Base-by-base conservation (phyloP, 2,888 invertebrate genomes). In the Aromia moschata region DNA sequence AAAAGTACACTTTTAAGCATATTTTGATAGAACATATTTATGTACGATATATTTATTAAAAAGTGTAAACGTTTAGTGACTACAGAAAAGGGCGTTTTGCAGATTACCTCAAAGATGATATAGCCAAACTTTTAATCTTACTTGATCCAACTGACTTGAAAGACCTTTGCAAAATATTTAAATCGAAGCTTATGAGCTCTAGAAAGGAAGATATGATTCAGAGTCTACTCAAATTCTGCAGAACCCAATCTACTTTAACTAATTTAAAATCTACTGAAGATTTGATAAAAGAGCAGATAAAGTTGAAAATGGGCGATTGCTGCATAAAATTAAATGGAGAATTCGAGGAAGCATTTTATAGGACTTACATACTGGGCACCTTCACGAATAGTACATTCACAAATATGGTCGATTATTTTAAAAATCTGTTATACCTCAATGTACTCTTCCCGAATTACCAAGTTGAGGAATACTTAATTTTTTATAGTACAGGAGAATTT, bases 341-440 rank as follows among this genome's bases (percentile, higher is more conserved):
- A 11, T 58, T 74, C 11, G 54, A 56, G 36, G 60, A 71, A 5
- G 58, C 70, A 5, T 69, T 79, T 18, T 59, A 69, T 52, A 70
- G 72, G 52, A 45, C 68, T 7, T 77, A 71, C 65, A 38, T 75
- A 11, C 59, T 77, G 36, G 76, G 71, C 45, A 73, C 74, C 17
- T 76, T 74, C 45, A 69, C 73, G 15, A 75, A 75, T 56, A 51
- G 62, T 1, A 64, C 65, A 15, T 67, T 74, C 41, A 36, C 58
- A 2, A 67, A 70, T 37, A 64, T 71, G 5, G 62, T 67, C 16
- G 72, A 73, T 16, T 74, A 67, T 56, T 70, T 78, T 44, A 60
- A 58, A 3, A 56, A 58, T 46, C 61, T 71, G 15, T 49, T 62
- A 10, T 46, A 67, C 52, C 46, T 56, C n/a, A 60, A 64, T n/a